Percentiles rank a stretch among this genome's conserved stretches.
Conservation (phyloP, 2,888 invertebrate species). For the Tuberolachnus salignus region DNA sequence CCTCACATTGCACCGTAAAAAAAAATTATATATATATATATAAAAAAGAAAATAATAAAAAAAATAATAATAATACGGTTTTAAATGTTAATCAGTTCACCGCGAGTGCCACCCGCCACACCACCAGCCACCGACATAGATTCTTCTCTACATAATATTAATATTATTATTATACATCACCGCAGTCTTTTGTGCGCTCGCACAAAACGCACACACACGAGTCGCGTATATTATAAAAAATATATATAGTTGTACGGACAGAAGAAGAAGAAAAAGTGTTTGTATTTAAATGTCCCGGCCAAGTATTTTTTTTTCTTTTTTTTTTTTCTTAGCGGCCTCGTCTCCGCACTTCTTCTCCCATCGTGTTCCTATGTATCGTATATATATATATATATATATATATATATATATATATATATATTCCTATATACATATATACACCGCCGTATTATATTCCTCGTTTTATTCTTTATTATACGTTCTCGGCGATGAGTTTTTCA, state of each 20-base stretch:
- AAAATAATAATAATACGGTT: conserved; percentile 10
- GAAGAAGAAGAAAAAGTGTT: conserved; percentile 32
- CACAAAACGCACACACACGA: too few relatives aligned
- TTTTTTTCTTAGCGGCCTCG: neutral
- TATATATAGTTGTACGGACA: neutral
- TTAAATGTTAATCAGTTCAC: conserved; percentile 51
- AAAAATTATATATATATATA: neutral
- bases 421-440: too few relatives aligned
- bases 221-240: too few relatives aligned
- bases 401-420: too few relatives aligned
- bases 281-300: conserved; percentile 44
- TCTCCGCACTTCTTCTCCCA: neutral
- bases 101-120: conserved; percentile 7
- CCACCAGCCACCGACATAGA: neutral
- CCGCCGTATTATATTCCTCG: too few relatives aligned
- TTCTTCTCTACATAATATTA: neutral
- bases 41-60: neutral
- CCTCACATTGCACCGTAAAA: neutral
- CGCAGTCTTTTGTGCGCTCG: too few relatives aligned
- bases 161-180: neutral
- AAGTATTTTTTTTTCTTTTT: conserved; percentile 14
- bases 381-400: too few relatives aligned
- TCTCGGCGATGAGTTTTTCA: too few relatives aligned
- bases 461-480: too few relatives aligned
- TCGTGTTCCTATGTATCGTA: too few relatives aligned